Percentiles rank a stretch among this genome's conserved stretches.
Evolutionary conservation across 1,140 invertebrate species (phyloP).

Genomic region (Drosophila kepulauana): DNA sequence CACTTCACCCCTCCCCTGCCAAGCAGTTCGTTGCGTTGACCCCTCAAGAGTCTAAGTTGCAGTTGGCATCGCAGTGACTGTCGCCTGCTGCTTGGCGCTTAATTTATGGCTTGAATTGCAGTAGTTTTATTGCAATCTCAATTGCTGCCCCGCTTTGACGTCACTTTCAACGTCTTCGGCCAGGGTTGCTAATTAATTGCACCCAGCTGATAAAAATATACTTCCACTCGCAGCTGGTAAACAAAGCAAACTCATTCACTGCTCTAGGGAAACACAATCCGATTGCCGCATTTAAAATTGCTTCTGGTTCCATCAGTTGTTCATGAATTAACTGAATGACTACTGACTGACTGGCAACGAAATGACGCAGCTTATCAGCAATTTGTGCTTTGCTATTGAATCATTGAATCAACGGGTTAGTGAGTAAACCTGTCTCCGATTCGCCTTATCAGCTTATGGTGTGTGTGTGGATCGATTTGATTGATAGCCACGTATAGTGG

Average conservation of each 20-base stretch:
- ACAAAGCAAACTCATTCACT: slow-evolving; percentile 47
- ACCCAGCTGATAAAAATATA: slow-evolving; percentile 43
- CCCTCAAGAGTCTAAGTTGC: background rate
- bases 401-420: slow-evolving; percentile 10
- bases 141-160: slow-evolving; percentile 23
- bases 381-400: slow-evolving; percentile 8
- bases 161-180: slow-evolving; percentile 27
- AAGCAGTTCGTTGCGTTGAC: too few relatives aligned
- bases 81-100: slow-evolving; percentile 29
- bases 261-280: slow-evolving; percentile 5
- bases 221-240: background rate
- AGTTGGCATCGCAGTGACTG: slow-evolving; percentile 7
- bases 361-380: slow-evolving; percentile 29
- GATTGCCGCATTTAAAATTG: background rate
- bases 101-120: slow-evolving; percentile 53
- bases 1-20: background rate
- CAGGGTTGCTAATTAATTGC: slow-evolving; percentile 36
- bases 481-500: slow-evolving; percentile 6
- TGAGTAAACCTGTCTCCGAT: background rate
- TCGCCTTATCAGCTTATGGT: slow-evolving; percentile 12
- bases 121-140: slow-evolving; percentile 38
- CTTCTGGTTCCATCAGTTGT: slow-evolving; percentile 13
- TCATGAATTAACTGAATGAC: slow-evolving; percentile 18
- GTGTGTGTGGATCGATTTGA: slow-evolving; percentile 1
- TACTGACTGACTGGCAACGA: background rate